A percentile compares a stretch with the other conserved stretches of the same genome.
Conservation (phyloP, 2,888 invertebrate species). For the Agrochola circellaris region DNA sequence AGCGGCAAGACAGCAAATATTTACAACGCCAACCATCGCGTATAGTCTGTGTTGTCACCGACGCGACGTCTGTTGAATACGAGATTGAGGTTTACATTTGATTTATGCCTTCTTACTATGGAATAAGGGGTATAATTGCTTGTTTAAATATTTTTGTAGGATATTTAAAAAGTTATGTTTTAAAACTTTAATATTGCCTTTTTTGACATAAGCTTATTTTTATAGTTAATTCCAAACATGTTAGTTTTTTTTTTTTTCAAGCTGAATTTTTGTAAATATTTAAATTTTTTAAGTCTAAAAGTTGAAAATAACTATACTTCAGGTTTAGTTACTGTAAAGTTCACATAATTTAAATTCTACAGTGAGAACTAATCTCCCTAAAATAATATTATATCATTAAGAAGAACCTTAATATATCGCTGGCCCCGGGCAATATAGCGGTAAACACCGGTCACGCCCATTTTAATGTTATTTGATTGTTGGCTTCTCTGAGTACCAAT, state of each 20-base stretch:
- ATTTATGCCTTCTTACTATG: constrained; percentile 59
- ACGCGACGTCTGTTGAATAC: constrained; percentile 75
- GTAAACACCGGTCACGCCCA: no score
- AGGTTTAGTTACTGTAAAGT: not conserved
- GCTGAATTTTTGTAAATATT: not conserved
- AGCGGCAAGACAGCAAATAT: constrained; percentile 75
- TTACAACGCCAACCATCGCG: constrained; percentile 70
- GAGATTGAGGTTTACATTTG: constrained; percentile 66
- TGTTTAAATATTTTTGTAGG: constrained; percentile 20
- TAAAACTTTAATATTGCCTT: not conserved
- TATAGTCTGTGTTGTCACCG: constrained; percentile 77
- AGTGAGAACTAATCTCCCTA: not conserved
- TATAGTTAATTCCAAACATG: not conserved
- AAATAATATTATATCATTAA: no score
- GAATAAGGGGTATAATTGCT: constrained; percentile 67
- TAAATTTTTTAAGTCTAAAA: not conserved
- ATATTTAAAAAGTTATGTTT: constrained; percentile 12
- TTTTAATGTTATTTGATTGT: no score
- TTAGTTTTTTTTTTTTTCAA: not conserved
- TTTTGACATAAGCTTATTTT: not conserved
- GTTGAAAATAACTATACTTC: not conserved
- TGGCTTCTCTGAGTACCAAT: no score
- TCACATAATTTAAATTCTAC: not conserved
- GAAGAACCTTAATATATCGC: not conserved
- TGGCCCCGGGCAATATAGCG: no score